Base-by-base conservation (phyloP, 2,888 invertebrate genomes). In the Hermaeophaga mercurialis region DNA sequence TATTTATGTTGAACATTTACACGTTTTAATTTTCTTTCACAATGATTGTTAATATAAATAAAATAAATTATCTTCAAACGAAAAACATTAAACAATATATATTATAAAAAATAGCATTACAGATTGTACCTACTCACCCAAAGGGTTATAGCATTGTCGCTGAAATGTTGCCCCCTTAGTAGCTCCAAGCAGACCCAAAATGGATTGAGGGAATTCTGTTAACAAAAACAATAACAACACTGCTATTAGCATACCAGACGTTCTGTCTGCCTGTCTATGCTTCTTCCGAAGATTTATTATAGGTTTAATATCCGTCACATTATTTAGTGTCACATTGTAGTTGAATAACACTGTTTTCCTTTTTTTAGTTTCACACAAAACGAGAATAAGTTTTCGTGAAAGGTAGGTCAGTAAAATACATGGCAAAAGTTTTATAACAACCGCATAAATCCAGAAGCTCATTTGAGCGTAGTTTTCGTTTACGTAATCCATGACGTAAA, bases 391-490 rank as follows among this genome's bases (percentile, higher is more conserved):
- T 70, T 89, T 84, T 59, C 88, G 82, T 72, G 91, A 91, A 59
- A 93, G 80, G 67, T 91, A 84, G 1, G 95, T 95, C 38, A 96
- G 80, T 6, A 93, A 87, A 72, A 92, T 82, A 74, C 96, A 94
- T 1, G 96, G 96, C 61, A 96, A 87, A 50, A 96, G 80, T 79
- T 96, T 96, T 66, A 96, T 88, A 60, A 96, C 86, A 9, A 95
- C 91, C 75, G 94, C 90, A 78, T 96, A 96, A 70, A 95, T 88
- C 88, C 92, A 93, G 79, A 94, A 91, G 73, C 93, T 94, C 59
- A 90, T 82, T 61, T 22, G 39, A 2, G 50, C 46, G 24, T 56
- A 56, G 5, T 45, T 31, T n/a, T 52, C 46, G 26, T 46, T 56
- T 3, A 43, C 46, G 36, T 56, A 56, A 5, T 24, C 15, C 31